Percentiles rank a stretch among this genome's conserved stretches.
Evolutionary conservation across 2,797 vertebrate genomes (phyloP).

Genomic region (Coendou prehensilis): DNA sequence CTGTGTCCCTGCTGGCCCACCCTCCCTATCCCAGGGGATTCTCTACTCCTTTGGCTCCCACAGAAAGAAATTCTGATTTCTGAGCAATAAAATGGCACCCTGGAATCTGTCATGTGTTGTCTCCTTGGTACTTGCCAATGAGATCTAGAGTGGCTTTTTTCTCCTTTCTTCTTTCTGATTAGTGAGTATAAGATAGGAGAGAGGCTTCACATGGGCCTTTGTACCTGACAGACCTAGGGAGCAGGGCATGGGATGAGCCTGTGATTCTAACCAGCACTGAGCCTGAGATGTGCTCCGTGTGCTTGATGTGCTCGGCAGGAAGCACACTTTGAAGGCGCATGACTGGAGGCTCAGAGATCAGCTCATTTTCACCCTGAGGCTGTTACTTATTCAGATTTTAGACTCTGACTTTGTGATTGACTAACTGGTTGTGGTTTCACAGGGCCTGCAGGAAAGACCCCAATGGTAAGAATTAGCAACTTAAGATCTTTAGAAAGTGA

Average conservation of each 20-base stretch:
- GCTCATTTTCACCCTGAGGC: background rate
- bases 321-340: background rate
- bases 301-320: background rate
- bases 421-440: background rate
- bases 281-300: background rate
- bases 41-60: background rate
- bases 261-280: background rate
- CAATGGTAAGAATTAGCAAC: constrained; percentile 7
- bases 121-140: background rate
- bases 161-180: background rate
- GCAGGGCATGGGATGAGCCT: background rate
- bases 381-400: background rate
- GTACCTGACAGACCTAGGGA: background rate
- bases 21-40: background rate
- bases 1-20: background rate
- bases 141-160: background rate
- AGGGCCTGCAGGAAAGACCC: background rate
- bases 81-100: background rate
- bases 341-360: background rate
- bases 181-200: background rate
- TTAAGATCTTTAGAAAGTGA: constrained; percentile 60
- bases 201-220: background rate
- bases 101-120: background rate
- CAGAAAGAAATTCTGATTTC: background rate
- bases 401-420: background rate